These are phyloP conservation scores for Medauroidea extradentata DNA, from an alignment of 1,140 invertebrate species.

Conservation along the genomic window DNA sequence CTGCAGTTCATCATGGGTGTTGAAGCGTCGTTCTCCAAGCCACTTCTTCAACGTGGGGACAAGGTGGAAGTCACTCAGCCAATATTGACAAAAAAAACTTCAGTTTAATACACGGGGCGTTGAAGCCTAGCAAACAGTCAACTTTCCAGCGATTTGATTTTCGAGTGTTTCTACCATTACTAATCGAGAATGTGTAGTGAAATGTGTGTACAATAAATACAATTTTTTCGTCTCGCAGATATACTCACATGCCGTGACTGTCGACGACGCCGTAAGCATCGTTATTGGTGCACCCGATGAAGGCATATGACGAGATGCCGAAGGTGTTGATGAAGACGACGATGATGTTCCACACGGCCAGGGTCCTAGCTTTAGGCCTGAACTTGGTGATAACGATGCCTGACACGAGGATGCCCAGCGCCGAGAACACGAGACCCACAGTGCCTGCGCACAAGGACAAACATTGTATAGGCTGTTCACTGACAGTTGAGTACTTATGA, in stretches of 20 bases:
- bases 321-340: constrained; percentile 58
- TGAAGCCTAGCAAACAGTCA: too few species aligned
- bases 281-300: constrained; percentile 56
- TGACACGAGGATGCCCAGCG: constrained; percentile 62
- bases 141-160: too few species aligned
- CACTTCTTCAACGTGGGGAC: too few species aligned
- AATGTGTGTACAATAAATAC: constrained; percentile 30
- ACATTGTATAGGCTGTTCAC: too few species aligned
- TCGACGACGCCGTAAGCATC: not conserved
- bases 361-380: constrained; percentile 60
- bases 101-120: too few species aligned
- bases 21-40: too few species aligned
- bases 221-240: constrained; percentile 22
- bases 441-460: constrained; percentile 35
- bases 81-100: too few species aligned
- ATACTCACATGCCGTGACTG: constrained; percentile 8
- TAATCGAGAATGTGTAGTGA: too few species aligned
- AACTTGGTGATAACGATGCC: constrained; percentile 64
- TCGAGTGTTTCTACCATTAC: too few species aligned
- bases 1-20: too few species aligned
- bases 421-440: constrained; percentile 66
- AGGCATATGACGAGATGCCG: constrained; percentile 62
- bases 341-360: constrained; percentile 70
- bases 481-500: too few species aligned
- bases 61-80: too few species aligned